Evolutionary conservation across 2,888 invertebrate genomes (phyloP).

Genomic region (Oligia strigilis): DNA sequence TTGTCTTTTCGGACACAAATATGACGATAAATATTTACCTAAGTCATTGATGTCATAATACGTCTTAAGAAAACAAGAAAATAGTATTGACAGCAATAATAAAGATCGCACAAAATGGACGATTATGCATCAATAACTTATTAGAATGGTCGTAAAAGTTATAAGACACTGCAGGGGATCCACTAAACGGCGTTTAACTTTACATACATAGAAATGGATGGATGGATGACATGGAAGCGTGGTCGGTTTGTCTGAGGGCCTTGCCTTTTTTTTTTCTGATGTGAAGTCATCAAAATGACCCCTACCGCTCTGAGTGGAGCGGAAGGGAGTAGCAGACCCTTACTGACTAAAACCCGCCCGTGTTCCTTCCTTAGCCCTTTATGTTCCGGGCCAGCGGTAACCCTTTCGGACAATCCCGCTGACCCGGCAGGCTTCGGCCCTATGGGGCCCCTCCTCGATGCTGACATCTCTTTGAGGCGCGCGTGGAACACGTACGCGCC

Average conservation of each 20-base stretch:
- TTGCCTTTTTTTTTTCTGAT: neutral
- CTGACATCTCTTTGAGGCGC: too few species aligned
- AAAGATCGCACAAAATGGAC: slow-evolving; percentile 25
- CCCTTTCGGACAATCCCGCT: too few species aligned
- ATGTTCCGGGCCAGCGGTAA: too few species aligned
- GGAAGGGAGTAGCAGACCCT: too few species aligned
- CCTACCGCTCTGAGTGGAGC: too few species aligned
- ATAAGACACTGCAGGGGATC: slow-evolving; percentile 47
- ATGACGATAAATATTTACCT: neutral
- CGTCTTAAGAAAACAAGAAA: neutral
- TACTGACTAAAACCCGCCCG: too few species aligned
- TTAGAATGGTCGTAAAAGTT: slow-evolving; percentile 1
- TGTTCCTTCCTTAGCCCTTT: too few species aligned
- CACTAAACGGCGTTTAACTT: slow-evolving; percentile 23
- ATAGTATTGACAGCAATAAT: slow-evolving; percentile 24
- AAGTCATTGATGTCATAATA: neutral
- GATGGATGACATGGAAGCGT: neutral
- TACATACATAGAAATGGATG: slow-evolving; percentile 22
- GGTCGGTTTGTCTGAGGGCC: neutral
- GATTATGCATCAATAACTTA: slow-evolving; percentile 43
- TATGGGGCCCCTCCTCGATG: too few species aligned
- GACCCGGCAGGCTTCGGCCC: too few species aligned
- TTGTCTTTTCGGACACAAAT: slow-evolving; percentile 9
- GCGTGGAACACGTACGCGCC: too few species aligned
- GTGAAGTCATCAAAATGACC: too few species aligned